phyloP scores from a whole-genome alignment of 2,113 vertebrate genomes.

The Dipodomys stephensi region DNA sequence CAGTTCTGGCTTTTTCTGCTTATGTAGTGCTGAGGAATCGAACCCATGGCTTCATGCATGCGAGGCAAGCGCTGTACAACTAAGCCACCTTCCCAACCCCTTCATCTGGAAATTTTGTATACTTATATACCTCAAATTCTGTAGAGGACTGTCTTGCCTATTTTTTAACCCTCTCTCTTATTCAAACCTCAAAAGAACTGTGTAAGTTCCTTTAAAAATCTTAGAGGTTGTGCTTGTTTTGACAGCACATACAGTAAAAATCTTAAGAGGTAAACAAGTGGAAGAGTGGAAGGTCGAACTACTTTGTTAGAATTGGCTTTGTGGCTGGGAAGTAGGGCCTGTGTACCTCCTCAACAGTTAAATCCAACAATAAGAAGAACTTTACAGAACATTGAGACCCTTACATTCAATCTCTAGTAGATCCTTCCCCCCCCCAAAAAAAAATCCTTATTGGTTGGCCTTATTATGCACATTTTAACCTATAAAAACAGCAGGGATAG shows the following conservation, averaged over 20 bases:
- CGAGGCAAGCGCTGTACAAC: too few species aligned
- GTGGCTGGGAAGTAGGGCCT: not conserved
- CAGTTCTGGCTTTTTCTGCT: too few species aligned
- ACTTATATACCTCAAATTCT: conserved; percentile 30
- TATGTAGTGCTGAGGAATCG: too few species aligned
- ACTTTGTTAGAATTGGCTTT: not conserved
- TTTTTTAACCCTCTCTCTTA: conserved; percentile 46
- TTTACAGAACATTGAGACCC: not conserved
- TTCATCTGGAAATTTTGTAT: conserved; percentile 7
- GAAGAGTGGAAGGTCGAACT: not conserved
- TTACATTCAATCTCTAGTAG: too few species aligned
- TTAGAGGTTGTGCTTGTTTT: not conserved
- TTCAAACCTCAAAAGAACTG: conserved; percentile 6
- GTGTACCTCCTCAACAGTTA: not conserved
- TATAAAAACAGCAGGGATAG: conserved; percentile 14
- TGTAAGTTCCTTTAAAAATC: not conserved
- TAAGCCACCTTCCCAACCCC: too few species aligned
- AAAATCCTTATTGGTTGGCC: not conserved
- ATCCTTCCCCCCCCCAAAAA: too few species aligned
- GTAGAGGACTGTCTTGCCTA: not conserved
- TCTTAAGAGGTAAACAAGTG: too few species aligned
- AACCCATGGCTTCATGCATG: too few species aligned
- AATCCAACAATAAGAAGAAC: not conserved
- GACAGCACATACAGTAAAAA: too few species aligned
- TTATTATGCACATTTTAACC: conserved; percentile 30